Conservation (phyloP, 2,113 vertebrate species). For the Coregonus clupeaformis region DNA sequence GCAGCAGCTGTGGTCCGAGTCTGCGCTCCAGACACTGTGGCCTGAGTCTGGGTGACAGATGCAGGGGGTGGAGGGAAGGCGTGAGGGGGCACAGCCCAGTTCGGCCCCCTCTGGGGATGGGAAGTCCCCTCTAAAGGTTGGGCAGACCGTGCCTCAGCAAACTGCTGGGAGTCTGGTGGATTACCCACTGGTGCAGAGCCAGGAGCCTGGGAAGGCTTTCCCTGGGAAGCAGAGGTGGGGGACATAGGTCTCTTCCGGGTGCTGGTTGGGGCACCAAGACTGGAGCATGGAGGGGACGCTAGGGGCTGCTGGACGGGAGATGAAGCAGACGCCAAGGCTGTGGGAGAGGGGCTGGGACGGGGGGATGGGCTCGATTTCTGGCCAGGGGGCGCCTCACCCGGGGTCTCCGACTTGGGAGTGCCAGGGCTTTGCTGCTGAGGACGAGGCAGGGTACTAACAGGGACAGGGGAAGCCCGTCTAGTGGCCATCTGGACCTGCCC, state of each 20-base stretch:
- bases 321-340: slow-evolving; percentile 26
- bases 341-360: slow-evolving; percentile 35
- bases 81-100: slow-evolving; percentile 43
- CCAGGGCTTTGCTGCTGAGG: slow-evolving; percentile 54
- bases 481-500: slow-evolving; percentile 75
- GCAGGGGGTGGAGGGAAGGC: slow-evolving; percentile 37
- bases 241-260: slow-evolving; percentile 81
- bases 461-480: slow-evolving; percentile 64
- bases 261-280: slow-evolving; percentile 76
- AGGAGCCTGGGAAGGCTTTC: slow-evolving; percentile 78
- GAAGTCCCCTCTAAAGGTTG: slow-evolving; percentile 70
- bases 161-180: slow-evolving; percentile 74
- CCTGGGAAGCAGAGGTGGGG: slow-evolving; percentile 65
- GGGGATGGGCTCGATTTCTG: slow-evolving; percentile 64
- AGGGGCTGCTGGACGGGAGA: slow-evolving; percentile 61
- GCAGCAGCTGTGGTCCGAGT: slow-evolving; percentile 1
- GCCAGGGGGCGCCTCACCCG: slow-evolving; percentile 62
- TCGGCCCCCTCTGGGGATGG: slow-evolving; percentile 59
- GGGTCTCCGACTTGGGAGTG: slow-evolving; percentile 71
- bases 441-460: slow-evolving; percentile 54
- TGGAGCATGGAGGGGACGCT: slow-evolving; percentile 81
- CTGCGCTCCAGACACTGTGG: slow-evolving; percentile 23
- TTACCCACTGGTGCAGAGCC: slow-evolving; percentile 67
- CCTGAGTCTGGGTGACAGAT: slow-evolving; percentile 49
- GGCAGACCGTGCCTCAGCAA: slow-evolving; percentile 74